Conservation (phyloP, 2,797 vertebrate species). For the Zenarchopterus dispar region DNA sequence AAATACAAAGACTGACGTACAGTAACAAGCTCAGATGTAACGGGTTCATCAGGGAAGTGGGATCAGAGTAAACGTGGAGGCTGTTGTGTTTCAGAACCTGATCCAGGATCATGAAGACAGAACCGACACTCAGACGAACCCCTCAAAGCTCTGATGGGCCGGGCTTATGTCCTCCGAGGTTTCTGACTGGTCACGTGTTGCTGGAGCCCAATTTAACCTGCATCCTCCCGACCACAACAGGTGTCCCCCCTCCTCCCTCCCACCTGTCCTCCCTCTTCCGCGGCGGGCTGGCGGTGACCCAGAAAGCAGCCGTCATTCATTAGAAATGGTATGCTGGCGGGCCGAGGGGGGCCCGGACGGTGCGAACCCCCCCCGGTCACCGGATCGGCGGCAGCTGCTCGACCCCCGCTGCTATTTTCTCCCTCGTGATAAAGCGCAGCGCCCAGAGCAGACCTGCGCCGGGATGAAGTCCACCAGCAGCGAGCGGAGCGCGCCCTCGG, state of each 20-base stretch:
- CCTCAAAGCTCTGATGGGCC: too few relatives aligned
- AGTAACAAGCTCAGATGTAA: too few relatives aligned
- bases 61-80: too few relatives aligned
- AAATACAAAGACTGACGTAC: too few relatives aligned
- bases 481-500: constrained; percentile 70
- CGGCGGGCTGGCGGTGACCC: constrained; percentile 68
- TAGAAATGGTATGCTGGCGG: constrained; percentile 79
- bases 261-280: constrained; percentile 83
- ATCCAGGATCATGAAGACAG: too few relatives aligned
- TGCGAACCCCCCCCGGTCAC: constrained; percentile 77
- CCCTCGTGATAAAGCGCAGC: constrained; percentile 80
- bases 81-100: too few relatives aligned
- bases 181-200: constrained; percentile 5
- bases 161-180: neutral
- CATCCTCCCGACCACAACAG: constrained; percentile 69
- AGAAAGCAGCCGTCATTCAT: constrained; percentile 87
- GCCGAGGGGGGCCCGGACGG: constrained; percentile 70
- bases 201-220: constrained; percentile 67
- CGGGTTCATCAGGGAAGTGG: too few relatives aligned
- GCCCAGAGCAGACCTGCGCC: constrained; percentile 57
- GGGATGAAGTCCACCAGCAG: constrained; percentile 81
- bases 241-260: constrained; percentile 64
- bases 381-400: constrained; percentile 84
- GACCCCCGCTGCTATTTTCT: constrained; percentile 79
- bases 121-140: too few relatives aligned